These are phyloP conservation scores for Phyllotreta striolata DNA, from an alignment of 2,888 invertebrate species.

Conservation along the genomic window DNA sequence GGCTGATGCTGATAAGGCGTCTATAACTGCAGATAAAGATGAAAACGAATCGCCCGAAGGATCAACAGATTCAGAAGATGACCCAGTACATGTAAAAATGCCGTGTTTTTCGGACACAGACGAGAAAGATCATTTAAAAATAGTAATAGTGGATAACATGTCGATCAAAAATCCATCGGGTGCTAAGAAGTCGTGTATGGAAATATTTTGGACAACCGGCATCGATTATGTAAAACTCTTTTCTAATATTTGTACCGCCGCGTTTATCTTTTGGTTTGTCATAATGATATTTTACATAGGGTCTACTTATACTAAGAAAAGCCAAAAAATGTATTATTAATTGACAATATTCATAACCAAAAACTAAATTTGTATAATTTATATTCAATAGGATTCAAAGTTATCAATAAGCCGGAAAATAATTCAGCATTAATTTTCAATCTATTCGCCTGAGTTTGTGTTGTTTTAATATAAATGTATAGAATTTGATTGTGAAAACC, in stretches of 20 bases:
- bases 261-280: slow-evolving; percentile 8
- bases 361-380: neutral
- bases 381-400: neutral
- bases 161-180: no score
- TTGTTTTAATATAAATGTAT: slow-evolving; percentile 19
- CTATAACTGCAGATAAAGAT: neutral
- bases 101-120: slow-evolving; percentile 2
- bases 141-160: neutral
- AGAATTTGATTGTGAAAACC: slow-evolving; percentile 21
- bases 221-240: slow-evolving; percentile 5
- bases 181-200: slow-evolving; percentile 3
- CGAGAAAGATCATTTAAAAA: neutral
- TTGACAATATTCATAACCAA: no score
- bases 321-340: slow-evolving; percentile 2
- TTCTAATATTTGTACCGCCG: slow-evolving; percentile 1
- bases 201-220: slow-evolving; percentile 13
- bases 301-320: slow-evolving; percentile 14
- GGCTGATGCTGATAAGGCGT: neutral
- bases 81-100: slow-evolving; percentile 6
- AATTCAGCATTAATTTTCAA: neutral
- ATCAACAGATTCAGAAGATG: neutral
- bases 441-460: slow-evolving; percentile 2
- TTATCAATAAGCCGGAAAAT: no score
- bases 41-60: slow-evolving; percentile 5
- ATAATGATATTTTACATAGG: slow-evolving; percentile 15